Evolutionary conservation across 2,797 vertebrate genomes (phyloP), one percentile per base, ranked within the genome.

Genomic region (Liparis tanakae): DNA sequence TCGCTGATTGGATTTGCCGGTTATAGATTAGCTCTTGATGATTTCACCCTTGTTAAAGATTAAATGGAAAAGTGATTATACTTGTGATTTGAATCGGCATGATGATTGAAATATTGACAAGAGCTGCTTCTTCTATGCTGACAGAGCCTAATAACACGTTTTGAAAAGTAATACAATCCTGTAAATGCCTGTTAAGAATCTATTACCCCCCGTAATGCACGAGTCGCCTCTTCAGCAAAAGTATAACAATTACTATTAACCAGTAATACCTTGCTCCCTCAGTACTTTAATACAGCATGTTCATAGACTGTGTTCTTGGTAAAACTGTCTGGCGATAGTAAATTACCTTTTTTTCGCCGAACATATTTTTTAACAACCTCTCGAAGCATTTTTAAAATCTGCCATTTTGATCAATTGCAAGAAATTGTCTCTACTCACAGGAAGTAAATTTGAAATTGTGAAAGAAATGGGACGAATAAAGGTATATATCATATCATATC

Each of bases 1-100:
- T 77, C 71, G 67, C 75, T 82, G 88, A 90, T 90, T 92, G 86
- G 84, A 90, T 91, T 85, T 74, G 75, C 78, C 82, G 80, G 75
- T 87, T 80, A 88, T 73, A 89, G 86, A 90, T 91, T 88, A 89
- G 85, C 83, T 80, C 66, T 73, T 77, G 85, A 92, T 91, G 85
- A 92, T 88, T 87, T 88, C 80, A 81, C 63, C 80, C 84, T 80
- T 80, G 82, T 85, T 89, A 84, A 73, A 87, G 81, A 87, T 85
- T 46, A 83, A 85, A 89, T 85, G 78, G 88, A 79, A 86, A 89
- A 85, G 74, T 78, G 80, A 86, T 89, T 80, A 78, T 67, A 43
- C 72, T 78, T 86, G 30, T 76, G 79, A 86, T 90, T 66, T 73
- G 75, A 86, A 87, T 87, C 10, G 51, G 70, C 82, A 83, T n/a